Evolutionary conservation across 1,140 invertebrate genomes (phyloP), one percentile per base, ranked within the genome.

Genomic region (Bemisia tabaci): DNA sequence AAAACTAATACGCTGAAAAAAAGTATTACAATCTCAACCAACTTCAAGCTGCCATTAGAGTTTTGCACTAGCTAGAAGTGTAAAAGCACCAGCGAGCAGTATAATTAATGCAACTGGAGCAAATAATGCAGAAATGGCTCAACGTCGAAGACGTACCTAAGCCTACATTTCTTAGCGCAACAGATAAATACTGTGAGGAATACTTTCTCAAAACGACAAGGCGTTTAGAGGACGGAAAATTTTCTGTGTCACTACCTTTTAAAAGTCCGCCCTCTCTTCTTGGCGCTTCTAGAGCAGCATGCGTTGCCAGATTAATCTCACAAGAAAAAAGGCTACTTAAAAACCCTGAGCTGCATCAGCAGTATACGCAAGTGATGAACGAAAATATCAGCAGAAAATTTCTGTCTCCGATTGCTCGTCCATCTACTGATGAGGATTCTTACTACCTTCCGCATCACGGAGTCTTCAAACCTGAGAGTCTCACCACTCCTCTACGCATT

Each of bases 391-490:
- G 5, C 17, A 5, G 5, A 48, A 48, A 48, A 17, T 48, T 48
- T 17, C 5, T 48, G 17, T 48, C 33, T 17, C 33, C 33, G 17
- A 17, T 48, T 48, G n/a, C n/a, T n/a, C n/a, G n/a, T n/a, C 1
- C 12, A 62, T 22, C 64, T 60, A 70, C 64, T 22, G 71, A 74
- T 24, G 71, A 77, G 26, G 39, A 65, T 67, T 17, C 1, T 75
- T 62, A 66, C 26, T 68, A 61, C 39, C 22, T 68, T 12, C 65
- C 65, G 0, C 68, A 69, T 26, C 62, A 62, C 58, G 9, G 22
- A 17, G 65, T 69, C 2, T 21, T 67, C 21, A 67, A 67, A 22
- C 21, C 62, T 26, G 26, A 63, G 12, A 67, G 61, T 25, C 21
- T 21, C 5, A 63, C 65, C 11, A 69, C 61, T 12, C 25, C 12